Base-by-base conservation (phyloP, 64 coral and sea anemone species). In the Platygyra sinensis region DNA sequence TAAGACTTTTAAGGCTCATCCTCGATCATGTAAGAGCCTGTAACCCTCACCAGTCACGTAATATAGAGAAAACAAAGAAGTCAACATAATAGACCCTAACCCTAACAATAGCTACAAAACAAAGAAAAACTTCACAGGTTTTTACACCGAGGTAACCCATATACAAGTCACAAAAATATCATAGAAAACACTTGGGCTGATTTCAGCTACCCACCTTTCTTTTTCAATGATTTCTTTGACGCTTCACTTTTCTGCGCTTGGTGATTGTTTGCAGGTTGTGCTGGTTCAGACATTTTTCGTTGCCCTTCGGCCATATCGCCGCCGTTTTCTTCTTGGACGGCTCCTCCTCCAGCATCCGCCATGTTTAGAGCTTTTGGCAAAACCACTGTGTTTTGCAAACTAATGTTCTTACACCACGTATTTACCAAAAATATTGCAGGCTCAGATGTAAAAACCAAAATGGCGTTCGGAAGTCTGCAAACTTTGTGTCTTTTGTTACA, bases 371-470 rank as follows among this genome's bases (percentile, higher is more conserved):
- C 63, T 67, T 67, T 57, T 57, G 5, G 2, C 22, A 10, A 69
- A n/a, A n/a, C n/a, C n/a, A n/a, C n/a, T n/a, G n/a, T n/a, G n/a
- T n/a, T n/a, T n/a, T 10, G 84, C 85, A 86, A 85, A 93, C 87
- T 61, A 72, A 63, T n/a, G 3, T 46, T 2, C 1, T 25, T 67
- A 67, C 63, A 67, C 63, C 63, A 67, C 63, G 63, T 67, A 67
- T 67, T 22, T 22, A 67, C 15, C 8, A 74, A 20, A 62, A 38
- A 18, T n/a, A 19, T 60, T 51, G 88, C 76, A 76, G 95, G 95
- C 95, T 82, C 95, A 87, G 22, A 17, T n/a, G 19, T 82, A 10
- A 36, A 75, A 77, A 92, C 15, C 88, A 96, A 96, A 22, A 96
- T 96, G 95, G 95, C 91, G 88, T 62, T n/a, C 74, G 12, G 29